phyloP scores from a whole-genome alignment of 2,888 invertebrate genomes.

The Cephus sareptanus region DNA sequence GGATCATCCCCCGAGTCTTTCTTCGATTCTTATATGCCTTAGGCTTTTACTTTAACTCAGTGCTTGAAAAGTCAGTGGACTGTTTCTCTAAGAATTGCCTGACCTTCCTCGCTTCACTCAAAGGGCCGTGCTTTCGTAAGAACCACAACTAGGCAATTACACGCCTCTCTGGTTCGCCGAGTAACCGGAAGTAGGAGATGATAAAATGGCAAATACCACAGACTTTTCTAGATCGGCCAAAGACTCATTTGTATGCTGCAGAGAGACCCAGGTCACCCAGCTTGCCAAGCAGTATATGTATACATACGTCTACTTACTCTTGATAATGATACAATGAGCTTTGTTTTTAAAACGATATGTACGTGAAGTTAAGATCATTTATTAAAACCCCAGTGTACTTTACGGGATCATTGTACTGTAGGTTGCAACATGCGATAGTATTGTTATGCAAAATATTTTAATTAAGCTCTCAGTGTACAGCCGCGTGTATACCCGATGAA shows the following conservation, averaged over 20 bases:
- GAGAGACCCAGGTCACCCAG: neutral
- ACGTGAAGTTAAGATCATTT: slow-evolving; percentile 32
- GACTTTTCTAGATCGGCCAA: neutral
- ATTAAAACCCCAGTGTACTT: slow-evolving; percentile 34
- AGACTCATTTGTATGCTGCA: neutral
- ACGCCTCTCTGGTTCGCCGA: neutral
- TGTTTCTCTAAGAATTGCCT: neutral
- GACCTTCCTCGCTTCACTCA: neutral
- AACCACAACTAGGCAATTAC: neutral
- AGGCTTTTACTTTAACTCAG: neutral
- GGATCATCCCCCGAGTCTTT: neutral
- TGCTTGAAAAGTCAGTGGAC: neutral
- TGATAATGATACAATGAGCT: no score
- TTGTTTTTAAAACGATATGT: neutral
- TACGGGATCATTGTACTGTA: slow-evolving; percentile 18
- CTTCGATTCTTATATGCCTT: neutral
- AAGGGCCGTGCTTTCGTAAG: neutral
- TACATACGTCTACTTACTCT: no score
- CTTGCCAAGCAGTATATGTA: no score
- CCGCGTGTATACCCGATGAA: no score
- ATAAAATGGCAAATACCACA: neutral
- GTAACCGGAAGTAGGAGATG: neutral
- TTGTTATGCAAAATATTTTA: slow-evolving; percentile 51
- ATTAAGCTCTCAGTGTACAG: slow-evolving; percentile 30
- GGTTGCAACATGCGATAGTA: slow-evolving; percentile 28